These are phyloP conservation scores for Drosophila tani DNA, from an alignment of 1,140 invertebrate species.

Conservation along the genomic window DNA sequence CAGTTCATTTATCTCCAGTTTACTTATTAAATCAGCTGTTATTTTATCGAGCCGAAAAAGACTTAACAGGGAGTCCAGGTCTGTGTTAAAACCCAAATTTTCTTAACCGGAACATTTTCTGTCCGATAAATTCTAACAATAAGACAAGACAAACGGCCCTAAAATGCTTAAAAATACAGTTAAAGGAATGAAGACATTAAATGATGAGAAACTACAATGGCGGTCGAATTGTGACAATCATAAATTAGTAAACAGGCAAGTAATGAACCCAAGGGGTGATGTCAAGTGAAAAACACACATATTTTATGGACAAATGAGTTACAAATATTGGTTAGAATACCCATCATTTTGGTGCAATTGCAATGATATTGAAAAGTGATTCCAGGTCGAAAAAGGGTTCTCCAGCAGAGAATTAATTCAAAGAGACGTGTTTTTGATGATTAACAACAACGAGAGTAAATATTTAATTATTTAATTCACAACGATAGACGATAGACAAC, in stretches of 20 bases:
- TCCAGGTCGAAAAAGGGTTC: not conserved
- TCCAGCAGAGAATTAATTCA: not conserved
- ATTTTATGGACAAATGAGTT: not conserved
- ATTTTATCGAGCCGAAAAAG: no score
- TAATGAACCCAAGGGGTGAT: not conserved
- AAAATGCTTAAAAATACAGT: no score
- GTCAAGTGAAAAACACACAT: conserved; percentile 6
- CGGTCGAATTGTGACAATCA: not conserved
- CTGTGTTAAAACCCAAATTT: no score
- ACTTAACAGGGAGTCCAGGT: no score
- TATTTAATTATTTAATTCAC: conserved; percentile 16
- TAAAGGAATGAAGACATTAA: not conserved
- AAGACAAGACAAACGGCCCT: no score
- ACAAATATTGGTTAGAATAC: not conserved
- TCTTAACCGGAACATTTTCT: no score
- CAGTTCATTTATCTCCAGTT: no score
- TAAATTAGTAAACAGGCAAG: not conserved
- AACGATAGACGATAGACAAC: conserved; percentile 16
- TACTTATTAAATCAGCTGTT: no score
- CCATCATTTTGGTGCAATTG: conserved; percentile 9
- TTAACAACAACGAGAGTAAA: not conserved
- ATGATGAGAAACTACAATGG: not conserved
- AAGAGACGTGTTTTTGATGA: not conserved
- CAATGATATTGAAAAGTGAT: not conserved
- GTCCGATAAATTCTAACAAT: no score